Conservation (phyloP, 2,113 vertebrate species). For the Excalfactoria chinensis region DNA sequence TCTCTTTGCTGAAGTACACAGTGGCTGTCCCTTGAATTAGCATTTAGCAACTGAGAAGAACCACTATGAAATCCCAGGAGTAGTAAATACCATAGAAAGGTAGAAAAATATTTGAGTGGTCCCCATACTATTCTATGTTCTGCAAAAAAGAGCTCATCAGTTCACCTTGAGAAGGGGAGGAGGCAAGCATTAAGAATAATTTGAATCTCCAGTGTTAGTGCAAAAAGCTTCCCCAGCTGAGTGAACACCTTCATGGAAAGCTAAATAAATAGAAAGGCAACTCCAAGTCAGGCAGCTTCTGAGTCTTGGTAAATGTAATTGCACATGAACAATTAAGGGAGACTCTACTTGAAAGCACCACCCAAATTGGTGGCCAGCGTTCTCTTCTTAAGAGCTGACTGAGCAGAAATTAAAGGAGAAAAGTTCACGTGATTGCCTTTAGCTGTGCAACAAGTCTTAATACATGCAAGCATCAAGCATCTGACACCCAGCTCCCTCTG, state of each 20-base stretch:
- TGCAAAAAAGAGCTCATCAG: not conserved
- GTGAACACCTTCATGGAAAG: not conserved
- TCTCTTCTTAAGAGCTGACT: not conserved
- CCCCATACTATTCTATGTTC: not conserved
- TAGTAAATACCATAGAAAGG: not conserved
- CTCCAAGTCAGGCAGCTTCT: not conserved
- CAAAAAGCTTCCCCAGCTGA: not conserved
- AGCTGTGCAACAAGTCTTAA: not conserved
- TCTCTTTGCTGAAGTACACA: not conserved
- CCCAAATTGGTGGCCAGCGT: not conserved
- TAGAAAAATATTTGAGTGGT: not conserved
- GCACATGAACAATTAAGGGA: not conserved
- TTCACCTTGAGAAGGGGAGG: not conserved
- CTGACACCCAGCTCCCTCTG: not conserved
- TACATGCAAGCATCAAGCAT: not conserved
- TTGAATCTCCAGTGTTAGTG: not conserved
- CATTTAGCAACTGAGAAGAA: not conserved
- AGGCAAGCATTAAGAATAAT: not conserved
- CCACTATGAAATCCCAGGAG: not conserved
- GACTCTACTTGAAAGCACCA: not conserved
- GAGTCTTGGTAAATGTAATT: not conserved
- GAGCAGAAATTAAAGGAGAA: not conserved
- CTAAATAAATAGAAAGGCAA: not conserved
- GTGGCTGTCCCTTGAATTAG: not conserved
- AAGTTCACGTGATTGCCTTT: not conserved